phyloP scores from a whole-genome alignment of 2,888 invertebrate species.

The Erebia ligea region DNA sequence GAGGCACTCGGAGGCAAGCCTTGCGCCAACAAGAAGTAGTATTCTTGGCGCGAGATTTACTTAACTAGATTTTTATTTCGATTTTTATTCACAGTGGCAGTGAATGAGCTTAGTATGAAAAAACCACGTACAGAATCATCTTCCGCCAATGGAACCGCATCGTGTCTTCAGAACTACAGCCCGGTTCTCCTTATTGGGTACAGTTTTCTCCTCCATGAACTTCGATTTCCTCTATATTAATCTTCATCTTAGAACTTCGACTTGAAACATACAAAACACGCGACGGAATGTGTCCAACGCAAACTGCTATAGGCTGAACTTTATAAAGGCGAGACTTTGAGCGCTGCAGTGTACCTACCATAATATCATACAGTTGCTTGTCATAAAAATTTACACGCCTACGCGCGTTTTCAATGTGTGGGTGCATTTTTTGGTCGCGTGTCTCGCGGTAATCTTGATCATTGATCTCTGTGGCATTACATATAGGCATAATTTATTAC shows the following conservation, averaged over 20 bases:
- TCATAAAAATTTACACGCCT: too few species aligned
- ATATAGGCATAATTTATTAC: constrained; percentile 20
- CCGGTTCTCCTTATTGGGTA: constrained; percentile 58
- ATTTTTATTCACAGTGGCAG: constrained; percentile 59
- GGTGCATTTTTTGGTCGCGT: too few species aligned
- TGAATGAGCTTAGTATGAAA: constrained; percentile 74
- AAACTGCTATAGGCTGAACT: too few species aligned
- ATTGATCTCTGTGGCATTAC: constrained; percentile 1
- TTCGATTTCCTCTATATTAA: constrained; percentile 36
- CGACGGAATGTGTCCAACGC: too few species aligned
- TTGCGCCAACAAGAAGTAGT: too few species aligned
- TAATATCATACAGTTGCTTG: too few species aligned
- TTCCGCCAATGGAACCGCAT: constrained; percentile 60
- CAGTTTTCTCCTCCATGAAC: constrained; percentile 56
- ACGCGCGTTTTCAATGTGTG: too few species aligned
- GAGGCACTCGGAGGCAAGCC: too few species aligned
- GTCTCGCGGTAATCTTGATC: not conserved
- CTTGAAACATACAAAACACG: too few species aligned
- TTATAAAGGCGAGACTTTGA: too few species aligned
- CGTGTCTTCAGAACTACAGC: constrained; percentile 45
- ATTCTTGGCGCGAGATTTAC: too few species aligned
- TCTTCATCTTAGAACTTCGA: constrained; percentile 8
- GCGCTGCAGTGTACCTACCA: too few species aligned
- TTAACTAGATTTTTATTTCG: not conserved
- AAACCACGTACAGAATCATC: constrained; percentile 67